Percentiles rank a stretch among this genome's conserved stretches.
These are phyloP conservation scores for Galago senegalensis DNA, from an alignment of 2,797 vertebrate genomes.

Conservation along the genomic window DNA sequence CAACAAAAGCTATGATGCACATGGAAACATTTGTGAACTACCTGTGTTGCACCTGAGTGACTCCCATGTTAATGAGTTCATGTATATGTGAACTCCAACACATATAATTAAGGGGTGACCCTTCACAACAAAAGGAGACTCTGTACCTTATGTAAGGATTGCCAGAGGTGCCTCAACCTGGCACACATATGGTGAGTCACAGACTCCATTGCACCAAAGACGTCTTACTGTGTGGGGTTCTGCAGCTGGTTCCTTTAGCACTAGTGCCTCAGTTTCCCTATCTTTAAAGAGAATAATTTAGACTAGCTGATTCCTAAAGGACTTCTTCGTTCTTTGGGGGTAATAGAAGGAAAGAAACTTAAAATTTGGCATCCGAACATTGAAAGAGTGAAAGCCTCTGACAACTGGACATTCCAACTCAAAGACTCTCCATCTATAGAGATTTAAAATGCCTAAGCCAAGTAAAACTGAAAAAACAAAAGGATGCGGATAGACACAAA, in stretches of 20 bases:
- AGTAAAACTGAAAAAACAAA: neutral
- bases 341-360: neutral
- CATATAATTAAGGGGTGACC: neutral
- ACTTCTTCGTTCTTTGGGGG: too few species aligned
- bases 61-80: neutral
- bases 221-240: rapidly evolving
- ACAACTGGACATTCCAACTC: rapidly evolving
- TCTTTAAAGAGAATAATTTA: neutral
- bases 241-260: rapidly evolving
- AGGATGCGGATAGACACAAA: neutral
- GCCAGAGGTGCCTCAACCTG: rapidly evolving
- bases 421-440: neutral
- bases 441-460: neutral
- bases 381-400: neutral
- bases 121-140: neutral
- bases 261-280: neutral
- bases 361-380: neutral
- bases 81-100: neutral
- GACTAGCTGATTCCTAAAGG: neutral
- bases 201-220: rapidly evolving
- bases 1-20: neutral
- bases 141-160: neutral
- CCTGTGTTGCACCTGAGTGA: neutral
- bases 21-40: neutral
- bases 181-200: rapidly evolving